Conservation (phyloP, 2,888 invertebrate species). For the Ganaspis brasiliensis region DNA sequence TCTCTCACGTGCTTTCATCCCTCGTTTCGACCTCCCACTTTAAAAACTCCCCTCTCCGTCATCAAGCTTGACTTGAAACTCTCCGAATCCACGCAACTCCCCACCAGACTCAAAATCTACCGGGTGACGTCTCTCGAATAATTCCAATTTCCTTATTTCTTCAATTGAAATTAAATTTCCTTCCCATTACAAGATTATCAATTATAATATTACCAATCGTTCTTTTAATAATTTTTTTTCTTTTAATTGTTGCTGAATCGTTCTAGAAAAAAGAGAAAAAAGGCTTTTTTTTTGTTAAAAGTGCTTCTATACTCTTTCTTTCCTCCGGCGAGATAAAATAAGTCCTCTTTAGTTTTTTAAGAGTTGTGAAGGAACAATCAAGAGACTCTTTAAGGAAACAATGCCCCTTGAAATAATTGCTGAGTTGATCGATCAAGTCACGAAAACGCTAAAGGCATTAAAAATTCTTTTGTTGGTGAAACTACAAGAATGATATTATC, state of each 20-base stretch:
- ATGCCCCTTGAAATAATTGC: slow-evolving; percentile 36
- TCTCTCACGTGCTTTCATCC: slow-evolving; percentile 42
- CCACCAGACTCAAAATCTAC: slow-evolving; percentile 24
- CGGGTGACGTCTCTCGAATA: not conserved
- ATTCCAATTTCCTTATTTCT: not conserved
- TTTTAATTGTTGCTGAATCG: no score
- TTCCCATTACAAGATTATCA: no score
- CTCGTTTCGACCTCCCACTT: slow-evolving; percentile 23
- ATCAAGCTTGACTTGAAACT: slow-evolving; percentile 11
- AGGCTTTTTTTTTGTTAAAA: not conserved
- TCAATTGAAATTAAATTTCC: no score
- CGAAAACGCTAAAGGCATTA: slow-evolving; percentile 10
- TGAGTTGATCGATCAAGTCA: slow-evolving; percentile 29
- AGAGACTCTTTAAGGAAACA: slow-evolving; percentile 33
- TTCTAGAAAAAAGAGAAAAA: not conserved
- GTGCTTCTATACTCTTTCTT: not conserved
- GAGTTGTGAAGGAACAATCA: slow-evolving; percentile 8
- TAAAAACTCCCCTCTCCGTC: not conserved
- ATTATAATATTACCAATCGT: no score
- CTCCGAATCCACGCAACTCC: slow-evolving; percentile 30
- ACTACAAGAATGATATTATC: not conserved
- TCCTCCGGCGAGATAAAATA: not conserved
- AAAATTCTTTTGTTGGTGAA: not conserved
- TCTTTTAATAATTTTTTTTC: no score
- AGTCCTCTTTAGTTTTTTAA: not conserved